Conservation (phyloP, 2,888 invertebrate species). For the Drosophila meridiana region DNA sequence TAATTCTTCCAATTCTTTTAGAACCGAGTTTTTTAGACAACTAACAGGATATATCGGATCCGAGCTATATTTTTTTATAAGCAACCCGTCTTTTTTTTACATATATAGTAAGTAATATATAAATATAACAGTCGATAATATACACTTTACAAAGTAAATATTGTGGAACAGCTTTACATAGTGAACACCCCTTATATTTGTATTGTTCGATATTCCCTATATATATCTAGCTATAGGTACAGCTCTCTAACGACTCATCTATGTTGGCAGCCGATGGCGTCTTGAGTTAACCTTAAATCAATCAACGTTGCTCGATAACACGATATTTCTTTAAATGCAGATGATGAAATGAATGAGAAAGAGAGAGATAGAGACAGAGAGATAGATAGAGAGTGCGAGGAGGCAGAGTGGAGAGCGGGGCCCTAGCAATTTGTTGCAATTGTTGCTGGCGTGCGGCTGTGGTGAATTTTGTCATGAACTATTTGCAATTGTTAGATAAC, state of each 20-base stretch:
- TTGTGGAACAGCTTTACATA: neutral
- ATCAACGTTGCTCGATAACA: constrained; percentile 76
- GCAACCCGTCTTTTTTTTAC: neutral
- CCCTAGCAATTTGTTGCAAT: constrained; percentile 36
- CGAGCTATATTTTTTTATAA: neutral
- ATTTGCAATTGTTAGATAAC: constrained; percentile 78
- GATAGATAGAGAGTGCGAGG: neutral
- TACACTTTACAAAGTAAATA: neutral
- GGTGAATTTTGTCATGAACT: constrained; percentile 56
- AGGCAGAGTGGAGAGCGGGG: neutral
- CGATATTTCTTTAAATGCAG: constrained; percentile 37
- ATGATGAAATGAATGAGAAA: neutral
- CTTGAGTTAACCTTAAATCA: constrained; percentile 80
- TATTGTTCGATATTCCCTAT: constrained; percentile 26
- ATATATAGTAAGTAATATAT: neutral
- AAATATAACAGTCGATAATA: neutral
- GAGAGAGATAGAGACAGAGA: neutral
- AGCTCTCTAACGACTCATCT: constrained; percentile 27
- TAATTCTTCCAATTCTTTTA: neutral
- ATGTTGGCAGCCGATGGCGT: constrained; percentile 72
- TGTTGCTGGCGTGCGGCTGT: constrained; percentile 44
- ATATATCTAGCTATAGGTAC: constrained; percentile 7
- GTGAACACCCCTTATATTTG: constrained; percentile 47
- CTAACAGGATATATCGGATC: neutral
- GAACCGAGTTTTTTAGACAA: neutral